phyloP scores from a whole-genome alignment of 2,113 vertebrate species.

The Planiliza haematocheilus region DNA sequence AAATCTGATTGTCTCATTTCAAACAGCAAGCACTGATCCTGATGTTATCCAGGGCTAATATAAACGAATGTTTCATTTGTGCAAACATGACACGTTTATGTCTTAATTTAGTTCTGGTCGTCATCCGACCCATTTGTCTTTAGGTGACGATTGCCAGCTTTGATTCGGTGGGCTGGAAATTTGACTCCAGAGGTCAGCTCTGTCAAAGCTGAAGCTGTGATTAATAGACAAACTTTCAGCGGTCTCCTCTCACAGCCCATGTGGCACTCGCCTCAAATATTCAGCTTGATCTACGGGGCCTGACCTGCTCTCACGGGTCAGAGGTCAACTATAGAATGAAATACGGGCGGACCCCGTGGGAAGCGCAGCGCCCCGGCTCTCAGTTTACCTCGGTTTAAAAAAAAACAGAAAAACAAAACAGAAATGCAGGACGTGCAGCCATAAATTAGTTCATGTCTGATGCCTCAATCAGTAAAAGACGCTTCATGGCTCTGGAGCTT shows the following conservation, averaged over 20 bases:
- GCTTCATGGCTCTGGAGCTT: not conserved
- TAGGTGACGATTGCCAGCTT: constrained; percentile 35
- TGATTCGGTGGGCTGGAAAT: constrained; percentile 46
- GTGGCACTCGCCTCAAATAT: constrained; percentile 60
- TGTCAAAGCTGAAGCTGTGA: constrained; percentile 69
- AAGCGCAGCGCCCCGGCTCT: constrained; percentile 41
- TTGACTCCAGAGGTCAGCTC: constrained; percentile 49
- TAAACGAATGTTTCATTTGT: constrained; percentile 2
- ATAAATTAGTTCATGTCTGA: constrained; percentile 44
- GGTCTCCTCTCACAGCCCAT: constrained; percentile 51
- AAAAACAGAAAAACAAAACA: constrained; percentile 45
- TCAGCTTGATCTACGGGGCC: constrained; percentile 63
- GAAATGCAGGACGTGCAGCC: constrained; percentile 28
- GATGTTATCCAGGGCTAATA: too few species aligned
- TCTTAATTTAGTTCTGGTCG: constrained; percentile 20
- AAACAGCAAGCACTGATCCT: too few species aligned
- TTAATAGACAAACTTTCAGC: constrained; percentile 63
- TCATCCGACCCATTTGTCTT: constrained; percentile 41
- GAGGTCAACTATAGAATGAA: constrained; percentile 76
- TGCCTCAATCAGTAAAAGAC: constrained; percentile 43
- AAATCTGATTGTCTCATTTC: too few species aligned
- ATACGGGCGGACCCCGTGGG: constrained; percentile 62
- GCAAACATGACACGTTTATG: constrained; percentile 11
- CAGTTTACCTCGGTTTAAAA: constrained; percentile 60
- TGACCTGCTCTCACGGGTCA: constrained; percentile 67